Base-by-base conservation (phyloP, 2,797 vertebrate genomes). In the Urocyon cinereoargenteus region DNA sequence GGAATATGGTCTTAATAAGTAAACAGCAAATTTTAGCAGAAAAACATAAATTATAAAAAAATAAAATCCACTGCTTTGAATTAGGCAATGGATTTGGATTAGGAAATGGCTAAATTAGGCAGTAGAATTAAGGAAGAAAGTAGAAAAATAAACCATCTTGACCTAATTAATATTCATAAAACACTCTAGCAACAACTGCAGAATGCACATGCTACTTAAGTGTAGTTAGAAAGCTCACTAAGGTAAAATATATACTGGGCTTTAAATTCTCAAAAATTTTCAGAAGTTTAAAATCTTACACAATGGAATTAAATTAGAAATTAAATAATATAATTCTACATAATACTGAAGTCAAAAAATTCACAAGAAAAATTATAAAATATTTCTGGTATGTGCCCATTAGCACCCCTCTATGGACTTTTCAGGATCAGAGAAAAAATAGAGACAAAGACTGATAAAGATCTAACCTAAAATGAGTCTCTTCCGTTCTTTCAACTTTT, bases 281-380 rank as follows among this genome's bases (percentile, higher is more conserved):
- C 19, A 70, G 83, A 87, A 57, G 26, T 31, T 91, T 78, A 88
- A 82, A 73, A 79, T 78, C 31, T 53, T 82, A 86, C 79, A 51
- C 21, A 92, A 86, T 91, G 9, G 4, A 91, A 86, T 81, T 75
- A 86, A 93, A 66, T 86, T 57, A 62, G 40, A 70, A 70, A 73
- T 92, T 66, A 89, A 79, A 73, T 66, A 61, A 92, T 31, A 78
- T 2, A 94, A 89, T 40, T 93, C 19, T 45, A 72, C 9, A 19
- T 88, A 77, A 61, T 55, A 31, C 6, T 49, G 18, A 28, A n/a
- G 14, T 64, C 36, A 53, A 96, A 91, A 94, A 85, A 68, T 21
- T 57, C 14, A 49, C 13, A 57, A 75, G 36, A 70, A 40, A 83
- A 87, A 86, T 77, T 68, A 31, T 86, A 68, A 93, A 14, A 2